Evolutionary conservation across 2,797 vertebrate genomes (phyloP).

Genomic region (Enteromius paludinosus): DNA sequence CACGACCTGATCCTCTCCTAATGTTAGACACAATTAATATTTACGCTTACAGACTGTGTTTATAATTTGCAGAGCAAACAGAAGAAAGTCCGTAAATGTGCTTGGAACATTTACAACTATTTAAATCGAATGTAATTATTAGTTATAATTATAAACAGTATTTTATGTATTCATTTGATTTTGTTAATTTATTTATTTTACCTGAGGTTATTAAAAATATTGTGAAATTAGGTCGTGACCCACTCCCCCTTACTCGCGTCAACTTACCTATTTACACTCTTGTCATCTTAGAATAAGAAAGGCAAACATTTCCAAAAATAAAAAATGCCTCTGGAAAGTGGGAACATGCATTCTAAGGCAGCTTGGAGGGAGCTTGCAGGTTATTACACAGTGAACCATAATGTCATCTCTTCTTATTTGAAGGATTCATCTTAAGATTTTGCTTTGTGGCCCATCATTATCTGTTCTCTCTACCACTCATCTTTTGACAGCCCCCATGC

Average conservation of each 20-base stretch:
- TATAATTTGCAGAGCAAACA: no score
- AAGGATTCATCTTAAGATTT: slow-evolving; percentile 50
- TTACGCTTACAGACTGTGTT: no score
- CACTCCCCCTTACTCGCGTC: background rate
- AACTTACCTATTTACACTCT: background rate
- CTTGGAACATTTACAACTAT: background rate
- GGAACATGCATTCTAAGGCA: slow-evolving; percentile 26
- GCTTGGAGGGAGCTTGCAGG: slow-evolving; percentile 42
- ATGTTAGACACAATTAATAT: no score
- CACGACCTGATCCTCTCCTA: no score
- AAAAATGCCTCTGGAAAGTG: background rate
- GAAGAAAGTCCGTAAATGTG: no score
- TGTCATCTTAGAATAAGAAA: background rate
- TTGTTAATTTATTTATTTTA: background rate
- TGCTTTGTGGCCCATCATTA: slow-evolving; percentile 33
- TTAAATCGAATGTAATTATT: no score
- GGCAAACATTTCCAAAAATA: background rate
- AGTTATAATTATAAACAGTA: background rate
- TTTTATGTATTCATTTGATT: background rate
- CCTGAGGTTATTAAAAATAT: background rate
- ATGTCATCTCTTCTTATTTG: slow-evolving; percentile 49
- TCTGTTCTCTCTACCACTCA: slow-evolving; percentile 11
- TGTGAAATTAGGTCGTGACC: background rate
- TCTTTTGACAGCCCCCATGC: slow-evolving; percentile 22
- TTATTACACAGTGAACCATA: slow-evolving; percentile 41